Conservation (phyloP, 35 echinoderm and acorn worm genomes). For the Holothuria glaberrima region DNA sequence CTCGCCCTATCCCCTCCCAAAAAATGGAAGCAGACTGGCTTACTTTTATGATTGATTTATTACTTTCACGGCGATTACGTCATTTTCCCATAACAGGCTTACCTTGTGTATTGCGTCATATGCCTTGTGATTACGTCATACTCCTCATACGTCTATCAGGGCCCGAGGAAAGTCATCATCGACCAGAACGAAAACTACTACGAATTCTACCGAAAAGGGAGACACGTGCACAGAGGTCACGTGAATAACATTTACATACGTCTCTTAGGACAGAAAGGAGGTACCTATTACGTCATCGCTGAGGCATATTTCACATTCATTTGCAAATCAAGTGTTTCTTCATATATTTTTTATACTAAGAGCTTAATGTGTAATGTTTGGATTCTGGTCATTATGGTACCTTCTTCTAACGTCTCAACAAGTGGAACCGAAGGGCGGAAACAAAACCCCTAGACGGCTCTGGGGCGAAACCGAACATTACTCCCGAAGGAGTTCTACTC, state of each 20-base stretch:
- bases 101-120: constrained; percentile 51
- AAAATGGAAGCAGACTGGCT: no score
- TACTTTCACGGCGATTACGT: not conserved
- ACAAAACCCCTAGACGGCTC: no score
- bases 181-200: constrained; percentile 67
- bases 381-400: no score
- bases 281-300: not conserved
- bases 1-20: no score
- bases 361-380: no score
- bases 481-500: no score
- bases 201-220: constrained; percentile 53
- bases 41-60: not conserved
- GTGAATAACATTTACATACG: constrained; percentile 95
- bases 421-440: no score
- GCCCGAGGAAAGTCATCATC: constrained; percentile 71
- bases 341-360: no score
- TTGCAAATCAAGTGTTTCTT: no score
- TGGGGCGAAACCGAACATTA: no score
- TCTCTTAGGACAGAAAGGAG: constrained; percentile 87
- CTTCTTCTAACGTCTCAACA: no score
- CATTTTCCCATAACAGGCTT: not conserved
- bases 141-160: constrained; percentile 68
- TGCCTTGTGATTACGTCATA: constrained; percentile 59
- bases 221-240: constrained; percentile 73
- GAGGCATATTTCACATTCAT: no score